Evolutionary conservation across 1,140 invertebrate genomes (phyloP).

Genomic region (Magallana ariakensis): DNA sequence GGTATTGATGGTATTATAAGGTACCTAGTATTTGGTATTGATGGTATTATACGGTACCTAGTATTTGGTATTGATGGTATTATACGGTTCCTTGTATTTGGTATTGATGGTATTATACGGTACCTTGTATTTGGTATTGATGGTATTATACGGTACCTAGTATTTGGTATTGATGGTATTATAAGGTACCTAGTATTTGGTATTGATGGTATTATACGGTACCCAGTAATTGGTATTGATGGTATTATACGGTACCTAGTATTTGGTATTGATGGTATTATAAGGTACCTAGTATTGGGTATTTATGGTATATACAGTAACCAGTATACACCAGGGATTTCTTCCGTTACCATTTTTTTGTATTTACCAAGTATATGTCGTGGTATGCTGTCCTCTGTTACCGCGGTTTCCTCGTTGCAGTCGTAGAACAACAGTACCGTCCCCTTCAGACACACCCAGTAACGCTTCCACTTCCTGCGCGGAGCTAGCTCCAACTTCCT

Average conservation of each 20-base stretch:
- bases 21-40: too few species aligned
- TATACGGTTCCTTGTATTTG: too few species aligned
- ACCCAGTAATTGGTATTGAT: too few species aligned
- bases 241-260: background rate
- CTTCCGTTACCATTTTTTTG: background rate
- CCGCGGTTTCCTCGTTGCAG: slow-evolving; percentile 93
- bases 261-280: background rate
- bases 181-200: too few species aligned
- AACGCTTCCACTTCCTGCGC: slow-evolving; percentile 97
- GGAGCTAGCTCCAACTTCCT: slow-evolving; percentile 94
- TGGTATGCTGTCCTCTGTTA: slow-evolving; percentile 69
- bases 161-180: too few species aligned
- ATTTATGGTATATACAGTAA: background rate
- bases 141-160: too few species aligned
- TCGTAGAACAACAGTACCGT: slow-evolving; percentile 98
- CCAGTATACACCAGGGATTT: background rate
- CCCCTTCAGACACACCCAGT: slow-evolving; percentile 98
- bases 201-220: too few species aligned
- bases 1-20: background rate
- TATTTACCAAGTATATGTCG: slow-evolving; percentile 3
- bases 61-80: too few species aligned
- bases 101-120: too few species aligned
- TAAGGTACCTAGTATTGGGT: background rate
- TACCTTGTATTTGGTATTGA: too few species aligned
- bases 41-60: too few species aligned